Conservation (phyloP, 2,113 vertebrate genomes). For the Eretmochelys imbricata region DNA sequence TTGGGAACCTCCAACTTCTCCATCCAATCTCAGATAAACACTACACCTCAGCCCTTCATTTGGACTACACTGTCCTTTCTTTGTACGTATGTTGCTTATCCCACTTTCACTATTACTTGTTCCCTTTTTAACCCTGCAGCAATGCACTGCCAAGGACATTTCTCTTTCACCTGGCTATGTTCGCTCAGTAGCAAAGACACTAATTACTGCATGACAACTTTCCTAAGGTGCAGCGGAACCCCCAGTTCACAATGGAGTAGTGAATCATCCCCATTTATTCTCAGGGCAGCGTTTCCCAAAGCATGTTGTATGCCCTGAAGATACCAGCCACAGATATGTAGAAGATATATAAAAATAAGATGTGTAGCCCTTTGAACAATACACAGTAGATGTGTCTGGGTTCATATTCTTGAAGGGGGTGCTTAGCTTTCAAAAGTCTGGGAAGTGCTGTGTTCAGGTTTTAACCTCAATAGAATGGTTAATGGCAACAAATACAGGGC, state of each 20-base stretch:
- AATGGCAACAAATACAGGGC: neutral
- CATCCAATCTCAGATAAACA: neutral
- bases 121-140: neutral
- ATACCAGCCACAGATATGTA: neutral
- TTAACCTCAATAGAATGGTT: neutral
- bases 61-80: neutral
- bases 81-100: neutral
- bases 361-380: neutral
- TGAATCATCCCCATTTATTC: neutral
- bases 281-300: neutral
- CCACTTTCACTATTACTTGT: neutral
- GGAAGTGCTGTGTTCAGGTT: neutral
- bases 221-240: neutral
- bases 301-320: neutral
- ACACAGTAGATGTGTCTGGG: neutral
- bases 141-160: neutral
- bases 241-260: neutral
- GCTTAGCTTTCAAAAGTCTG: neutral
- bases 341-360: neutral
- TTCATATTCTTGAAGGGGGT: neutral
- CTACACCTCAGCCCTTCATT: neutral
- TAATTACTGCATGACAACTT: neutral
- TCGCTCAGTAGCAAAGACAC: neutral
- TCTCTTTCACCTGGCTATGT: neutral
- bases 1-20: neutral